Evolutionary conservation across 2,797 vertebrate species (phyloP), one percentile per base, ranked within the genome.

Genomic region (Danio jaintianensis): DNA sequence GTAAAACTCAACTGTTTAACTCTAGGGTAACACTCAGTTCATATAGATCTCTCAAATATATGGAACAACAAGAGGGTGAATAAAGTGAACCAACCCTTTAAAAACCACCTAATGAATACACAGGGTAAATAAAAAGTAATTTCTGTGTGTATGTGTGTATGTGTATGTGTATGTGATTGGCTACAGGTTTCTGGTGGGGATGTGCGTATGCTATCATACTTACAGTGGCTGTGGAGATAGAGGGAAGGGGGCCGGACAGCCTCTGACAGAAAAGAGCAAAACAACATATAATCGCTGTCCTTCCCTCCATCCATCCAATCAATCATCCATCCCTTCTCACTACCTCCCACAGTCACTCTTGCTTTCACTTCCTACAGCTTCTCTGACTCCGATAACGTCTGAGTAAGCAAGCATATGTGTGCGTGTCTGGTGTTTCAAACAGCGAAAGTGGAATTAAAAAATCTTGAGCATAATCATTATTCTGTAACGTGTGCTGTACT

Each of bases 201-300:
- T 72, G 53, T 43, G 53, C 62, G 52, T 61, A 75, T 69, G 74
- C 7, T 58, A 16, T 59, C 67, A 62, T 86, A 88, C 87, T 88
- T 78, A 88, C 87, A 84, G 81, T 88, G 85, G 85, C 83, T 88
- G 84, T 86, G 86, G 74, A 84, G 82, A 85, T 86, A 88, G 81
- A 88, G 80, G 80, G 85, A 85, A 67, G 85, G 81, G 75, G 74
- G 83, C 79, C 84, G 84, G 64, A 84, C 80, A 85, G 74, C 80
- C 77, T 85, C 85, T 88, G 78, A 83, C 79, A 82, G 86, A 86
- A 88, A 88, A 88, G 84, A 85, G 82, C 71, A 85, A 48, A 86
- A 84, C 80, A 88, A 86, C 75, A 85, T 72, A 82, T 64, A 67
- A 67, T 81, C 67, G 55, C 77, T 81, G 76, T 71, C 75, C 61